Conservation (phyloP, 1,140 invertebrate genomes). For the Caerostris darwini region DNA sequence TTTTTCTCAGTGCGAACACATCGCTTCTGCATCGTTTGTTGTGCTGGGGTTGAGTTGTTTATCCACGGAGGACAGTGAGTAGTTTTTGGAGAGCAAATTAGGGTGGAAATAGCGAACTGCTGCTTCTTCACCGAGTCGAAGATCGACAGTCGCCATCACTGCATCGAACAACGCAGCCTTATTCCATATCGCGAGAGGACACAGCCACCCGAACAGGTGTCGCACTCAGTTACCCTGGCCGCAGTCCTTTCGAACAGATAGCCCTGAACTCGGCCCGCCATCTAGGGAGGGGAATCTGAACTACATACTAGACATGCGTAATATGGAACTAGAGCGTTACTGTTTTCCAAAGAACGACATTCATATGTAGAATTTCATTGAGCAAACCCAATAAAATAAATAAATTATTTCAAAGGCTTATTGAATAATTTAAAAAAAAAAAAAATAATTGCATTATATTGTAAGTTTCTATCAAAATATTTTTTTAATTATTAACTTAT, state of each 20-base stretch:
- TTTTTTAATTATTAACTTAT: no score
- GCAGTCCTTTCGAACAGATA: slow-evolving; percentile 32
- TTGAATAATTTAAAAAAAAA: no score
- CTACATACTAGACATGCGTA: no score
- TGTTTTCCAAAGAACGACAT: no score
- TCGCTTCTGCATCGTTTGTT: slow-evolving; percentile 13
- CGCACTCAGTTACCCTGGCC: slow-evolving; percentile 66
- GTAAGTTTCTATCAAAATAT: no score
- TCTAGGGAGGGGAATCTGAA: background rate
- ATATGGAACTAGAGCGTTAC: no score
- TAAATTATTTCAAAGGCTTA: no score
- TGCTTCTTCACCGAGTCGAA: slow-evolving; percentile 38
- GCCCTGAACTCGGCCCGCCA: slow-evolving; percentile 35
- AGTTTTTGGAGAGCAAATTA: background rate
- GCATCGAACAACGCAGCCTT: slow-evolving; percentile 69
- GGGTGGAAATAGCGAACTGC: slow-evolving; percentile 8
- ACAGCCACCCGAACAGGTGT: slow-evolving; percentile 71
- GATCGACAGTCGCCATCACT: slow-evolving; percentile 68
- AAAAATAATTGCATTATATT: no score
- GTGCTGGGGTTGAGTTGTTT: background rate
- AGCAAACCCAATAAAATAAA: no score
- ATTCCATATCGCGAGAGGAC: slow-evolving; percentile 55
- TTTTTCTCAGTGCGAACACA: slow-evolving; percentile 18
- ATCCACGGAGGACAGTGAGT: background rate
- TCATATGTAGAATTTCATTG: no score